phyloP scores from a whole-genome alignment of 2,888 invertebrate genomes.

The Drosophila mimetica region DNA sequence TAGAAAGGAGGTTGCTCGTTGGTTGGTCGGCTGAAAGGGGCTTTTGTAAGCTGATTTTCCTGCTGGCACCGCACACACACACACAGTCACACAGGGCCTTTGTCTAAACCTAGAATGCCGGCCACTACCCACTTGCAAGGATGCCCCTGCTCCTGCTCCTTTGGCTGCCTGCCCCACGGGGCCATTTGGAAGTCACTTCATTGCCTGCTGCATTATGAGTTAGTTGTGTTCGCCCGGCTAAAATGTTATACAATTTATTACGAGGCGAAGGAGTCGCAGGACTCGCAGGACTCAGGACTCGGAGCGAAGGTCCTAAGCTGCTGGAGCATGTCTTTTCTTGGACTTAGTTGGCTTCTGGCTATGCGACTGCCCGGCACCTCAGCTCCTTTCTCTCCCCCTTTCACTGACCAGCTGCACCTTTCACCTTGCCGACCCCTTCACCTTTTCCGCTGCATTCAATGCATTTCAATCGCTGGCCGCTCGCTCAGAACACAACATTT shows the following conservation, averaged over 20 bases:
- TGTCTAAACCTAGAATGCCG: conserved; percentile 37
- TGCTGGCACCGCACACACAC: too few relatives aligned
- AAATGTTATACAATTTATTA: conserved; percentile 65
- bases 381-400: conserved; percentile 8
- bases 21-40: conserved; percentile 19
- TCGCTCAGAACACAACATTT: conserved; percentile 32
- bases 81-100: conserved; percentile 19
- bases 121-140: conserved; percentile 17
- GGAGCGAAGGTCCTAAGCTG: background rate
- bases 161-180: conserved; percentile 13
- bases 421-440: conserved; percentile 22
- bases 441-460: conserved; percentile 37
- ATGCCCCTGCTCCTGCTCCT: conserved; percentile 12
- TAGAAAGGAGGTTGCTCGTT: conserved; percentile 12
- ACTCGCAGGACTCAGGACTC: background rate
- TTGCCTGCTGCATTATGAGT: conserved; percentile 59
- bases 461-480: conserved; percentile 45
- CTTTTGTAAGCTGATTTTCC: conserved; percentile 53
- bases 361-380: conserved; percentile 42
- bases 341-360: conserved; percentile 61
- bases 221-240: conserved; percentile 41
- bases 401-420: conserved; percentile 15
- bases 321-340: conserved; percentile 60
- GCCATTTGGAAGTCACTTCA: conserved; percentile 49
- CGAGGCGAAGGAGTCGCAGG: conserved; percentile 17